Percentiles rank a stretch among this genome's conserved stretches.
These are phyloP conservation scores for Pelochelys cantorii DNA, from an alignment of 2,797 vertebrate genomes.

Conservation along the genomic window DNA sequence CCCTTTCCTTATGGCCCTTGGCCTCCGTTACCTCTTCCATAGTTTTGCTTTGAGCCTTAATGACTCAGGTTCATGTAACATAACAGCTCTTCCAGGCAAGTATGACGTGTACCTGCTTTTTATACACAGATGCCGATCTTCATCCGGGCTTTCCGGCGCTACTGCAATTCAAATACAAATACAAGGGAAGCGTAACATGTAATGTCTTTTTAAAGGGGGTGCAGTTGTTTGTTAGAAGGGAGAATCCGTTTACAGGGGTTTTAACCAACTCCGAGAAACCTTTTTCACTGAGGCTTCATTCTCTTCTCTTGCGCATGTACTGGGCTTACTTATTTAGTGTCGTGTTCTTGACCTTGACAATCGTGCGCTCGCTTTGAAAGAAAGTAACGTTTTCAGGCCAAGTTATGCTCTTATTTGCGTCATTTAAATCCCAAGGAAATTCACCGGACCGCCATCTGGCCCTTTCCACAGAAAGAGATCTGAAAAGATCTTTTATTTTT, in stretches of 20 bases:
- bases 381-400: background rate
- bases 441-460: background rate
- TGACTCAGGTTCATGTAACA: background rate
- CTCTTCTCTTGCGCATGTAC: background rate
- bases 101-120: background rate
- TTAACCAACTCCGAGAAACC: too few species aligned
- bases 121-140: background rate
- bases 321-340: background rate
- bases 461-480: background rate
- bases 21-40: background rate
- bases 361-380: background rate
- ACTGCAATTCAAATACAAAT: background rate
- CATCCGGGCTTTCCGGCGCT: background rate
- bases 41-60: background rate
- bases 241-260: background rate
- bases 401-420: too few species aligned
- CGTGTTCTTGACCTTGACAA: background rate
- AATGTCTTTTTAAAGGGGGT: background rate
- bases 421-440: background rate
- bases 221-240: background rate
- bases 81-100: background rate
- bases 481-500: background rate
- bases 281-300: background rate
- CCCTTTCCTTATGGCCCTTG: background rate
- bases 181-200: background rate